A percentile compares a stretch with the other conserved stretches of the same genome.
These are phyloP conservation scores for Umimayanthus chanpuru DNA, from an alignment of 92 coral and sea anemone genomes.

Conservation along the genomic window DNA sequence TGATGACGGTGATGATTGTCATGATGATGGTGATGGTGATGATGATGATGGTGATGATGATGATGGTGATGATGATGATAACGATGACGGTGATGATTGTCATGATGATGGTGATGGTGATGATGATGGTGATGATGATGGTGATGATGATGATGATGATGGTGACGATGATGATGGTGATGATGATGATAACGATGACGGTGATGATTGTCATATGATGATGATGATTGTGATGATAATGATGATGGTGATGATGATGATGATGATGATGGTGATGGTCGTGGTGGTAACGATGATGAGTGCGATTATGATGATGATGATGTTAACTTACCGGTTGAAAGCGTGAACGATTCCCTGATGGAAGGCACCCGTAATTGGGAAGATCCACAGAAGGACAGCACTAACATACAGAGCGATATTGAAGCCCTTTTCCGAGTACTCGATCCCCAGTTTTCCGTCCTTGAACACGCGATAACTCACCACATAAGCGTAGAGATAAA, in stretches of 20 bases:
- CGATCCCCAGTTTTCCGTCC: slow-evolving; percentile 39
- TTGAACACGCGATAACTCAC: slow-evolving; percentile 43
- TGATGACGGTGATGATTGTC: not conserved
- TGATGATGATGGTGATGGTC: not conserved
- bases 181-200: not conserved
- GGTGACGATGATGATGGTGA: not conserved
- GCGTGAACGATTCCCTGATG: slow-evolving; percentile 55
- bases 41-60: not conserved
- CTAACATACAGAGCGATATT: slow-evolving; percentile 38
- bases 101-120: not conserved
- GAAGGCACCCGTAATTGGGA: slow-evolving; percentile 43
- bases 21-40: not conserved
- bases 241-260: not conserved
- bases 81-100: not conserved
- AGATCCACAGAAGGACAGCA: slow-evolving; percentile 48
- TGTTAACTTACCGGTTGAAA: slow-evolving; percentile 41
- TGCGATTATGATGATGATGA: not conserved
- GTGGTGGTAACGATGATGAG: not conserved
- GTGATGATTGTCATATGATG: too few species aligned
- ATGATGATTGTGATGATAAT: not conserved
- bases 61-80: too few species aligned
- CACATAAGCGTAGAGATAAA: slow-evolving; percentile 39
- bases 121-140: not conserved
- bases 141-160: not conserved
- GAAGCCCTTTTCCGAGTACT: slow-evolving; percentile 36